Evolutionary conservation across 2,888 invertebrate species (phyloP).

Genomic region (Campoplex capitator): DNA sequence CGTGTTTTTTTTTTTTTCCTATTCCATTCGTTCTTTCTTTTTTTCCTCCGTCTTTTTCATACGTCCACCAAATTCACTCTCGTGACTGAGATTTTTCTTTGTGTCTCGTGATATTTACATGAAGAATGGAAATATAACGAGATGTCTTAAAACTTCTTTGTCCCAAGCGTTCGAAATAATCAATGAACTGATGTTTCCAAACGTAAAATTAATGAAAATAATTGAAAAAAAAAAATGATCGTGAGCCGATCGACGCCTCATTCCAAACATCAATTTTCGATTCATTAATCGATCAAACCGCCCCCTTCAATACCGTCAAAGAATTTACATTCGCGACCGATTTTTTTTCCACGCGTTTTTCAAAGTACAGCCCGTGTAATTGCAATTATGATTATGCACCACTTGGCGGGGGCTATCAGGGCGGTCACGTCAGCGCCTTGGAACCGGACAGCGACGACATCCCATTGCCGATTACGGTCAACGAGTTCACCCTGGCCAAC

Average conservation of each 20-base stretch:
- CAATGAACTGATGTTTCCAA: background rate
- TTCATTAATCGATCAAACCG: background rate
- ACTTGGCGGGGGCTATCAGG: slow-evolving; percentile 79
- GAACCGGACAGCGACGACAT: slow-evolving; percentile 83
- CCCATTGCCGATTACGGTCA: slow-evolving; percentile 86
- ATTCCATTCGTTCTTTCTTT: slow-evolving; percentile 3
- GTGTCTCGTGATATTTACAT: slow-evolving; percentile 11
- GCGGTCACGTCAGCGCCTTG: slow-evolving; percentile 82
- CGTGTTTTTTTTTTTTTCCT: slow-evolving; percentile 29
- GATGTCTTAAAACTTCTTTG: background rate
- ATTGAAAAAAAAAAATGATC: background rate
- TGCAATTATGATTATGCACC: slow-evolving; percentile 81
- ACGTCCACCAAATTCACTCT: slow-evolving; percentile 56
- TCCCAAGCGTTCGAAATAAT: background rate
- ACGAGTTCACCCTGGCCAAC: slow-evolving; percentile 94
- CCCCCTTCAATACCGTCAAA: background rate
- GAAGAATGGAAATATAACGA: slow-evolving; percentile 15
- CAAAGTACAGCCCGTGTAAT: slow-evolving; percentile 75
- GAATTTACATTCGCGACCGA: background rate
- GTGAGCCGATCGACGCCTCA: slow-evolving; percentile 37
- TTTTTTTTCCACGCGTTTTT: slow-evolving; percentile 14
- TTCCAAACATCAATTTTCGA: slow-evolving; percentile 40
- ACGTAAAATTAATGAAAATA: background rate
- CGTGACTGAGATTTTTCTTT: slow-evolving; percentile 32
- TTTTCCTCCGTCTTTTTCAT: slow-evolving; percentile 34